phyloP scores from a whole-genome alignment of 2,113 vertebrate species.

The Phrynosoma blainvillii region DNA sequence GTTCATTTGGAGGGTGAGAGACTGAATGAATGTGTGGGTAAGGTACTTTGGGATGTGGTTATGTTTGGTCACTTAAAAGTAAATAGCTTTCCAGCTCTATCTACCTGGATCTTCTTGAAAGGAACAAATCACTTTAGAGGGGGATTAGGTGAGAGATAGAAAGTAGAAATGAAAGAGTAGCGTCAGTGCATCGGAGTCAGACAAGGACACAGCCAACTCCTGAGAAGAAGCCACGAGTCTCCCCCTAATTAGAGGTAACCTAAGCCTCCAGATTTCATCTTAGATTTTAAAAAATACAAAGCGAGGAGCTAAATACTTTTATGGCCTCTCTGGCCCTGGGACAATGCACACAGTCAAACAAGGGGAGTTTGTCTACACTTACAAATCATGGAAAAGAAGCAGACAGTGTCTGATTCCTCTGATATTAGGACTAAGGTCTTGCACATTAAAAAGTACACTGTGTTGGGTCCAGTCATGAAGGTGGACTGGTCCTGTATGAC shows the following conservation, averaged over 20 bases:
- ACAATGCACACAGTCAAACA: slow-evolving; percentile 4
- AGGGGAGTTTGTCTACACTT: slow-evolving; percentile 14
- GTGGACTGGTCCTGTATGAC: not conserved
- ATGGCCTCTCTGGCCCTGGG: not conserved
- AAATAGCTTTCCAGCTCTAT: slow-evolving; percentile 6
- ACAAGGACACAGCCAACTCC: slow-evolving; percentile 31
- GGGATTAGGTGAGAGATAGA: slow-evolving; percentile 29
- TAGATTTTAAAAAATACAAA: not conserved
- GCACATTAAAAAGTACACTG: not conserved
- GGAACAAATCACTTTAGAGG: slow-evolving; percentile 24
- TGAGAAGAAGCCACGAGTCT: slow-evolving; percentile 11
- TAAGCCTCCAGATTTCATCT: slow-evolving; percentile 32
- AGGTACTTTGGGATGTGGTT: slow-evolving; percentile 4
- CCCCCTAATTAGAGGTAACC: slow-evolving; percentile 23
- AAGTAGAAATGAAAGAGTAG: slow-evolving; percentile 4
- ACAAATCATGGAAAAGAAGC: slow-evolving; percentile 16
- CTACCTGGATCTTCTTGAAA: slow-evolving; percentile 27
- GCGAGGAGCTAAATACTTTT: slow-evolving; percentile 9
- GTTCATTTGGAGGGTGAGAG: not conserved
- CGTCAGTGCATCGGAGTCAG: not conserved
- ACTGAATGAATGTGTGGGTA: not conserved
- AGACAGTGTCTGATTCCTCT: slow-evolving; percentile 9
- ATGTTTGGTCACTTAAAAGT: not conserved
- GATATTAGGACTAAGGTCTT: not conserved
- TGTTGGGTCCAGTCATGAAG: not conserved